phyloP scores from a whole-genome alignment of 1,140 invertebrate species.

The Drosophila ambigua region DNA sequence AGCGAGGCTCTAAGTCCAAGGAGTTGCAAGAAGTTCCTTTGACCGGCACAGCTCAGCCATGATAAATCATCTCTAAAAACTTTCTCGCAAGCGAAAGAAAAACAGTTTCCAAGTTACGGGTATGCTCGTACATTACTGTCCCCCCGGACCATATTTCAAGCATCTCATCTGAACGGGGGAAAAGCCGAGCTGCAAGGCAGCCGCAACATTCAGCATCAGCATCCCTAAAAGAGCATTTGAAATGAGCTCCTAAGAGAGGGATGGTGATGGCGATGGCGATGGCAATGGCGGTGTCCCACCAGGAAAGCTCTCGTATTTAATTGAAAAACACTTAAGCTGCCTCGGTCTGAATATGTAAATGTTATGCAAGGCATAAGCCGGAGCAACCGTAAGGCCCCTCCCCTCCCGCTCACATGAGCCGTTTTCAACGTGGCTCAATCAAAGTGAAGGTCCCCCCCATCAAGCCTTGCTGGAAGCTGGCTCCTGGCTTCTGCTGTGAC shows the following conservation, averaged over 20 bases:
- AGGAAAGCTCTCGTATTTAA: constrained; percentile 52
- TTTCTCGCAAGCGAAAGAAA: constrained; percentile 8
- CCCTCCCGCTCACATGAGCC: constrained; percentile 32
- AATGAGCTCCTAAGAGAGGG: constrained; percentile 57
- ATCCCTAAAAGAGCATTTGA: constrained; percentile 59
- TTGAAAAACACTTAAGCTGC: constrained; percentile 76
- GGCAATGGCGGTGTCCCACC: constrained; percentile 38
- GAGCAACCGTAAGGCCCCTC: constrained; percentile 43
- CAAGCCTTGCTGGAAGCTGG: constrained; percentile 10
- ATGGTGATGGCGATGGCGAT: constrained; percentile 21
- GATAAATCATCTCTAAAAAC: constrained; percentile 42
- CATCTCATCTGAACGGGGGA: constrained; percentile 15
- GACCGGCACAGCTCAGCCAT: constrained; percentile 20
- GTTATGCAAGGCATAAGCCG: constrained; percentile 41
- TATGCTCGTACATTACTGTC: constrained; percentile 16
- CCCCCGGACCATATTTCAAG: constrained; percentile 21
- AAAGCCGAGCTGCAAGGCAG: not conserved
- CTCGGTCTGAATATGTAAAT: constrained; percentile 24
- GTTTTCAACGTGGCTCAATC: constrained; percentile 51
- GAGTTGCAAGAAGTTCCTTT: constrained; percentile 18
- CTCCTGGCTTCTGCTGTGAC: constrained; percentile 7
- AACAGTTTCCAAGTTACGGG: constrained; percentile 19
- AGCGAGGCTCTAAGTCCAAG: no score
- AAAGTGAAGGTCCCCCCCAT: constrained; percentile 24
- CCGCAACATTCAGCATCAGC: constrained; percentile 20